Evolutionary conservation across 2,888 invertebrate genomes (phyloP).

Genomic region (Trichopoda pennipes): DNA sequence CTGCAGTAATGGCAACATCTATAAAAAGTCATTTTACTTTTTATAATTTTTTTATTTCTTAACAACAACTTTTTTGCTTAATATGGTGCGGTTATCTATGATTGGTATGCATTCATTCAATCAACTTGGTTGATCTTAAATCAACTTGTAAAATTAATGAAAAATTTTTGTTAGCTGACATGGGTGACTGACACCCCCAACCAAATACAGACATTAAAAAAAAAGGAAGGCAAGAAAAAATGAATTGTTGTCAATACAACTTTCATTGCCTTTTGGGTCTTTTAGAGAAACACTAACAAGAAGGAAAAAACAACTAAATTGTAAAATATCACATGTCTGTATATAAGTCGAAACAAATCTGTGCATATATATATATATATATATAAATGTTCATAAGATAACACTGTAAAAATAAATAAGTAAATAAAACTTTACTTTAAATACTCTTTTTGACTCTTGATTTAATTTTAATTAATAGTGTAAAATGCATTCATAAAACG

Average conservation of each 20-base stretch:
- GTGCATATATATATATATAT: neutral
- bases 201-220: conserved; percentile 56
- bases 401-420: neutral
- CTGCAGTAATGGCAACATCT: conserved; percentile 43
- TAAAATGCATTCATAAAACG: conserved; percentile 44
- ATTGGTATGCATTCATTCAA: conserved; percentile 38
- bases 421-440: conserved; percentile 33
- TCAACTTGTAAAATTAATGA: conserved; percentile 59
- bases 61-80: neutral
- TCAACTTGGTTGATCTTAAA: conserved; percentile 54
- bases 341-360: conserved; percentile 48
- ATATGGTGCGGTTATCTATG: neutral
- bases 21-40: conserved; percentile 18
- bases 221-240: conserved; percentile 48
- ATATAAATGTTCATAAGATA: neutral
- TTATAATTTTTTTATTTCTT: neutral
- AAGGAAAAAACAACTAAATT: neutral
- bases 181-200: conserved; percentile 68
- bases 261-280: conserved; percentile 63
- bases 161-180: conserved; percentile 34
- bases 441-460: conserved; percentile 50
- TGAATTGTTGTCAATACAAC: conserved; percentile 62
- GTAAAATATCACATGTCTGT: conserved; percentile 16
- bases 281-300: conserved; percentile 13
- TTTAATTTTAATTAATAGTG: conserved; percentile 64